Conservation (phyloP, 1,140 invertebrate species). For the Planococcus citri region DNA sequence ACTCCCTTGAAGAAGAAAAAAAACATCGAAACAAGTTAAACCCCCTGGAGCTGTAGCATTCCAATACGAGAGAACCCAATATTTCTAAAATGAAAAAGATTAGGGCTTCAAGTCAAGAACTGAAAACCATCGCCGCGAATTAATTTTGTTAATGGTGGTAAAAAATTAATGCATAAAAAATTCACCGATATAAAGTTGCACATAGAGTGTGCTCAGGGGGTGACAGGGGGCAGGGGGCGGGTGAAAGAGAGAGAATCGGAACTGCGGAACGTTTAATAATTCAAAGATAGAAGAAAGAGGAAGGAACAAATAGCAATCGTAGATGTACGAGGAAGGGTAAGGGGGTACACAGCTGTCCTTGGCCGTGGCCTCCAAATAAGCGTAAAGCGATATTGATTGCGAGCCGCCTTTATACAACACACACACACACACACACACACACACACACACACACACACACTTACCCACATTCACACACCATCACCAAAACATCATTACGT, state of each 20-base stretch:
- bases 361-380: slow-evolving; percentile 16
- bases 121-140: no score
- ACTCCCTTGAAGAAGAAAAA: no score
- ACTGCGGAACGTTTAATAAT: slow-evolving; percentile 17
- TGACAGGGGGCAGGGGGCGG: no score
- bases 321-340: background rate
- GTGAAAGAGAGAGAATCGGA: slow-evolving; percentile 12
- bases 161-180: background rate
- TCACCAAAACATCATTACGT: background rate
- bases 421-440: background rate
- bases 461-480: no score
- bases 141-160: background rate
- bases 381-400: slow-evolving; percentile 18
- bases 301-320: background rate
- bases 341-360: slow-evolving; percentile 12
- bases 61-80: no score
- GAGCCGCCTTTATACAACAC: background rate
- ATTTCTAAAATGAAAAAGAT: no score
- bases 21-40: no score
- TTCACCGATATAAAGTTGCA: background rate
- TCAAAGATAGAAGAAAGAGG: slow-evolving; percentile 1
- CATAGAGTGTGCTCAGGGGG: no score
- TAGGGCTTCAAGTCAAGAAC: no score
- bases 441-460: background rate
- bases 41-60: no score